phyloP scores from a whole-genome alignment of 2,113 vertebrate species.

The Hiodon tergisus region DNA sequence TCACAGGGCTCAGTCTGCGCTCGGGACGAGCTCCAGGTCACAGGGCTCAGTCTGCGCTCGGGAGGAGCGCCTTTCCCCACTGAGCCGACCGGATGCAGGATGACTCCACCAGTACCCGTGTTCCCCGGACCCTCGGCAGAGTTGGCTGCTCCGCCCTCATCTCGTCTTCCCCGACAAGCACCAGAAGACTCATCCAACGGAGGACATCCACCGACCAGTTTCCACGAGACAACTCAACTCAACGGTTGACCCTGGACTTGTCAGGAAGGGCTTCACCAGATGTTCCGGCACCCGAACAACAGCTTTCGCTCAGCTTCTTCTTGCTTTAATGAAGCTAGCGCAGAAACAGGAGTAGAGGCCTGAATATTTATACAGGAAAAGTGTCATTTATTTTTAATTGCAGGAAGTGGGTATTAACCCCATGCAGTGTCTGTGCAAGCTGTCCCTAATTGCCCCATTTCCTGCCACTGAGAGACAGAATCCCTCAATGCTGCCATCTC shows the following conservation, averaged over 20 bases:
- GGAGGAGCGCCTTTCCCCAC: too few species aligned
- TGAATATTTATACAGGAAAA: conserved; percentile 69
- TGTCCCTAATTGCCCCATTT: conserved; percentile 75
- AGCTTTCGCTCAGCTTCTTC: conserved; percentile 11
- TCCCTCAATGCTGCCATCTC: conserved; percentile 57
- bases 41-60: too few species aligned
- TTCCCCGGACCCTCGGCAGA: conserved; percentile 11
- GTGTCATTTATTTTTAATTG: conserved; percentile 76
- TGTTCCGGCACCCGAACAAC: conserved; percentile 33
- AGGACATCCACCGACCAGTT: conserved; percentile 44
- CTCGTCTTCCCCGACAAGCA: conserved; percentile 19
- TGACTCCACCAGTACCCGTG: neutral
- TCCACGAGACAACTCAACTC: conserved; percentile 51
- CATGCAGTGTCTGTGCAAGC: conserved; percentile 66
- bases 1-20: too few species aligned
- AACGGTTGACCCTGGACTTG: conserved; percentile 59
- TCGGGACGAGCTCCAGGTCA: too few species aligned
- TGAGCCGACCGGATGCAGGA: too few species aligned
- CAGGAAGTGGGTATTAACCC: conserved; percentile 65
- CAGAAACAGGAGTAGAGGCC: conserved; percentile 48
- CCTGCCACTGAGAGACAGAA: conserved; percentile 53
- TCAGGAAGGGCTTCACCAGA: conserved; percentile 37
- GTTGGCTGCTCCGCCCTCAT: neutral
- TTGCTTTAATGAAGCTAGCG: conserved; percentile 35
- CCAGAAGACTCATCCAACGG: conserved; percentile 33